Base-by-base conservation (phyloP, 2,797 vertebrate species). In the Aeoliscus strigatus region DNA sequence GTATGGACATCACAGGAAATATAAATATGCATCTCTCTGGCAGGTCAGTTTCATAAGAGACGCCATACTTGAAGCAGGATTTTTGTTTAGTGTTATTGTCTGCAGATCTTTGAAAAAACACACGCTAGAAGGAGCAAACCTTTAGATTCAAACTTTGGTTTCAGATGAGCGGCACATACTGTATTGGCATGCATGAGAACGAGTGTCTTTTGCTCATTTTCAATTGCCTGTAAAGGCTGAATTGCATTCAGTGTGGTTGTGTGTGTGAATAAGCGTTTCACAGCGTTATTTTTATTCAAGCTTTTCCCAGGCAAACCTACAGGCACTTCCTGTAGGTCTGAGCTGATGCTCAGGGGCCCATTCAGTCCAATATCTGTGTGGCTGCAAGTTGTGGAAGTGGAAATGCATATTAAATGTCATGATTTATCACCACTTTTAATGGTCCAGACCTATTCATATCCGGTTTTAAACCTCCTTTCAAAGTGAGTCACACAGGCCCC, bases 241-340 rank as follows among this genome's bases (percentile, higher is more conserved):
- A 77, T 76, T 82, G 75, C 81, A 57, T 59, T 66, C 70, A 77
- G 79, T 83, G 81, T 66, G 66, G 83, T 77, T 82, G 70, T 78
- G 70, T 69, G 69, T 60, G 61, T 13, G 65, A 79, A 79, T 66
- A 64, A 79, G 73, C 49, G 57, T 82, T 83, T 81, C 74, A 68
- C 68, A 60, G 69, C 59, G 75, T 70, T 70, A 80, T 79, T 82
- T 82, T 73, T 80, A 76, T 80, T 83, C 79, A 80, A 65, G 65
- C 63, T 71, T 71, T 66, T 79, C 58, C 48, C 61, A 54, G 77
- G 70, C 76, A 77, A 64, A 82, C 66, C 79, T 73, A 64, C 63
- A 81, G 79, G 75, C 75, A 45, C 17, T 73, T 82, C 61, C 66
- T 73, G 70, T 73, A 60, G 66, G 53, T 69, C 38, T 70, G 55